Conservation (phyloP, 2,113 vertebrate species). For the Hoplias malabaricus region DNA sequence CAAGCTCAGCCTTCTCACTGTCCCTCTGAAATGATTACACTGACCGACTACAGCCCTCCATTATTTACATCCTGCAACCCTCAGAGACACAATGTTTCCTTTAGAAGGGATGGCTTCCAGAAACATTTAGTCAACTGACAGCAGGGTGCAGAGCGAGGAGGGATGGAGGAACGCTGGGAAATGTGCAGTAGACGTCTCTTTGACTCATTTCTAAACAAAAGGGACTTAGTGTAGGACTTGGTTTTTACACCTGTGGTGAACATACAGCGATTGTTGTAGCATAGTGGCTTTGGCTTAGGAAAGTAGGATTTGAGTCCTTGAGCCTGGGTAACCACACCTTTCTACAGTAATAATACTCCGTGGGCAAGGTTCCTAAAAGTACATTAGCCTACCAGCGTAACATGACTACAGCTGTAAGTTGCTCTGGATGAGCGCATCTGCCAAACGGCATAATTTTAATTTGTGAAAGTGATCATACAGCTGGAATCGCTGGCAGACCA, state of each 20-base stretch:
- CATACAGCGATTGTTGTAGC: no score
- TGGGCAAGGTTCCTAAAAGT: no score
- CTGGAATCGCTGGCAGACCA: slow-evolving; percentile 30
- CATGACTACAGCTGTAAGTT: no score
- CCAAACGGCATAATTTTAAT: no score
- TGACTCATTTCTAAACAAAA: slow-evolving; percentile 28
- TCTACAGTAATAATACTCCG: no score
- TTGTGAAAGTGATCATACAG: no score
- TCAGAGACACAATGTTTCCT: slow-evolving; percentile 20
- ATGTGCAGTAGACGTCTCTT: neutral
- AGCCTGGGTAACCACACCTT: no score
- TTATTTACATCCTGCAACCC: slow-evolving; percentile 24
- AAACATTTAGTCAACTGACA: neutral
- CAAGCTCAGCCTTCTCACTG: neutral
- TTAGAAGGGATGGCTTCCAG: slow-evolving; percentile 34
- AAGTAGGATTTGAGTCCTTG: no score
- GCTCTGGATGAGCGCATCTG: no score
- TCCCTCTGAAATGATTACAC: neutral
- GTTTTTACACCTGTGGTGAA: slow-evolving; percentile 52
- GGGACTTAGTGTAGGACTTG: slow-evolving; percentile 11
- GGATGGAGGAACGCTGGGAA: slow-evolving; percentile 8
- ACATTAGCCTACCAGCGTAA: no score
- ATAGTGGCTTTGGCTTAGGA: no score
- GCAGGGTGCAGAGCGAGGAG: neutral
- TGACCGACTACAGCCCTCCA: slow-evolving; percentile 10